phyloP scores from a whole-genome alignment of 2,888 invertebrate genomes.

The Lagria hirta region DNA sequence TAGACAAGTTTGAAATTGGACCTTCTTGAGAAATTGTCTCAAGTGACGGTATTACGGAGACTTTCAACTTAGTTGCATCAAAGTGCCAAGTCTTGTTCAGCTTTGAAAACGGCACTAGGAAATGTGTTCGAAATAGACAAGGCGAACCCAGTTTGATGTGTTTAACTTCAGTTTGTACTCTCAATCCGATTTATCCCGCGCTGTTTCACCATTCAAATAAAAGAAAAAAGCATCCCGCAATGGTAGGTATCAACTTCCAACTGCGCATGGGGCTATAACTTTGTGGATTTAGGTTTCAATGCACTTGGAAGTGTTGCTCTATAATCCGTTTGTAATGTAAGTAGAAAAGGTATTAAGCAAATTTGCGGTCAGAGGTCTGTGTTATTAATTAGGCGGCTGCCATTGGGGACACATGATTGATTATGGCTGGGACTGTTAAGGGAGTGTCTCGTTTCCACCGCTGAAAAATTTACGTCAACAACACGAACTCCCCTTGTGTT shows the following conservation, averaged over 20 bases:
- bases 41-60: constrained; percentile 17
- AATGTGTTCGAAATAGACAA: constrained; percentile 25
- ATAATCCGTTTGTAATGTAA: constrained; percentile 13
- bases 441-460: constrained; percentile 26
- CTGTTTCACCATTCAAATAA: constrained; percentile 5
- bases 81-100: constrained; percentile 30
- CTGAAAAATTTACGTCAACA: constrained; percentile 26
- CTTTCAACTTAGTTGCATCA: constrained; percentile 25
- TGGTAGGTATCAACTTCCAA: not conserved
- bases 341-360: constrained; percentile 31
- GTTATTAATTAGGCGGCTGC: constrained; percentile 35
- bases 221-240: constrained; percentile 11
- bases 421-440: constrained; percentile 24
- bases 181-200: constrained; percentile 22
- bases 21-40: constrained; percentile 22
- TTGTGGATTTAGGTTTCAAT: no score
- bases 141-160: constrained; percentile 22
- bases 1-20: constrained; percentile 23
- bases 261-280: not conserved
- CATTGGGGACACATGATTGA: constrained; percentile 35
- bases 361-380: constrained; percentile 33
- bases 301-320: not conserved
- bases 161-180: constrained; percentile 22
- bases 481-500: constrained; percentile 13
- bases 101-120: constrained; percentile 18